These are phyloP conservation scores for Triplophysa dalaica DNA, from an alignment of 2,113 vertebrate species.

Conservation along the genomic window DNA sequence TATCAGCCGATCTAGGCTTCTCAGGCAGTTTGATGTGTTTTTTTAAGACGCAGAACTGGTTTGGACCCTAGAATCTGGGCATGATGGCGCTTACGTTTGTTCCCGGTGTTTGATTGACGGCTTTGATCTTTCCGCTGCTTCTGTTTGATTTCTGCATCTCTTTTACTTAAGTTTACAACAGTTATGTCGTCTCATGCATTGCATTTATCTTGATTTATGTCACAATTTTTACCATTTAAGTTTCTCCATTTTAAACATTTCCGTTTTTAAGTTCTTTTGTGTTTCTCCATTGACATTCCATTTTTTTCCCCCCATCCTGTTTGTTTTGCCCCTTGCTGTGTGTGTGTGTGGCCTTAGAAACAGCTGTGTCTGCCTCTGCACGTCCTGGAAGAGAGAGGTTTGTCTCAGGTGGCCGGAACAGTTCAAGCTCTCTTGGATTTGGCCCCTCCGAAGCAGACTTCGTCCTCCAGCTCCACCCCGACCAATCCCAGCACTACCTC, in stretches of 20 bases:
- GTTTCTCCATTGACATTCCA: conserved; percentile 68
- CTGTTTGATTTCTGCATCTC: conserved; percentile 2
- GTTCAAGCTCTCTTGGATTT: conserved; percentile 89
- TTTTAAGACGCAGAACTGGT: too few species aligned
- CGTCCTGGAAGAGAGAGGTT: conserved; percentile 96
- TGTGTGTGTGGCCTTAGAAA: conserved; percentile 72
- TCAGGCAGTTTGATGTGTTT: too few species aligned
- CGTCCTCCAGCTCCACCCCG: conserved; percentile 52
- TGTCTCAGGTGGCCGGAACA: conserved; percentile 90
- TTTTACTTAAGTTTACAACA: conserved; percentile 28
- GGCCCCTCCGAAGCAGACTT: conserved; percentile 82
- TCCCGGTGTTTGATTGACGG: not conserved
- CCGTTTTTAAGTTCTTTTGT: conserved; percentile 39
- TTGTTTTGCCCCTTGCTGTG: conserved; percentile 66
- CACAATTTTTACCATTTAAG: conserved; percentile 8
- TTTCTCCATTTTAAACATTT: conserved; percentile 35
- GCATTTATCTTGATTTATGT: conserved; percentile 9
- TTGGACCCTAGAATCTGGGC: too few species aligned
- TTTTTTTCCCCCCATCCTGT: conserved; percentile 60
- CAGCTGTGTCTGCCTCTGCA: conserved; percentile 96
- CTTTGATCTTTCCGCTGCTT: not conserved
- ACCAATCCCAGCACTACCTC: conserved; percentile 64
- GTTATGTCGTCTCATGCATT: not conserved
- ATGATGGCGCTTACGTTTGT: not conserved
- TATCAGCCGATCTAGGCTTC: too few species aligned